These are phyloP conservation scores for Tapera naevia DNA, from an alignment of 2,797 vertebrate genomes.

Conservation along the genomic window DNA sequence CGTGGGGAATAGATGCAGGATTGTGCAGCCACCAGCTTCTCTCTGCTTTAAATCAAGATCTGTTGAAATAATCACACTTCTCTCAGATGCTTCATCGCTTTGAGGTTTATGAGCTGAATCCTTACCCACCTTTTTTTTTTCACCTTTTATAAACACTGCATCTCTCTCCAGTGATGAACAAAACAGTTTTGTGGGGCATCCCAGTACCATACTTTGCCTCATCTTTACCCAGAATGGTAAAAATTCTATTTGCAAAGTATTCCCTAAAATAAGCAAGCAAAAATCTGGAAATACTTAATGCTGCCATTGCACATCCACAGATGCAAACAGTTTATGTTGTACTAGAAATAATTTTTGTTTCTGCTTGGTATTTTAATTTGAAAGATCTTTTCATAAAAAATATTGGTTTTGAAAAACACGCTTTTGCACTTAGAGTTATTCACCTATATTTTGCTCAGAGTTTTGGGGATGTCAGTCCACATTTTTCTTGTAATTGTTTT, in stretches of 20 bases:
- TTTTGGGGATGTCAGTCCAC: background rate
- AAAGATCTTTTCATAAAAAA: background rate
- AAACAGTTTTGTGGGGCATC: background rate
- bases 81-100: accelerated
- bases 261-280: background rate
- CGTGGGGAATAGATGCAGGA: background rate
- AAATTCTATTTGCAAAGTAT: background rate
- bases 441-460: background rate
- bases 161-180: background rate
- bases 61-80: background rate
- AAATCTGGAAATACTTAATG: background rate
- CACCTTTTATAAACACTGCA: background rate
- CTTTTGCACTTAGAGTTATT: background rate
- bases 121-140: background rate
- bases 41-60: background rate
- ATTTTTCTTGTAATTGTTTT: background rate
- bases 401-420: background rate
- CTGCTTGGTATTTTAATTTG: background rate
- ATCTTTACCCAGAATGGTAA: background rate
- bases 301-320: background rate
- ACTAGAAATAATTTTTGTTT: background rate
- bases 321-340: background rate
- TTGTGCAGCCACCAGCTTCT: background rate
- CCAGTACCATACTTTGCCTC: background rate
- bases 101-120: background rate